Conservation (phyloP, 2,797 vertebrate species). For the Sandelia bainsii region DNA sequence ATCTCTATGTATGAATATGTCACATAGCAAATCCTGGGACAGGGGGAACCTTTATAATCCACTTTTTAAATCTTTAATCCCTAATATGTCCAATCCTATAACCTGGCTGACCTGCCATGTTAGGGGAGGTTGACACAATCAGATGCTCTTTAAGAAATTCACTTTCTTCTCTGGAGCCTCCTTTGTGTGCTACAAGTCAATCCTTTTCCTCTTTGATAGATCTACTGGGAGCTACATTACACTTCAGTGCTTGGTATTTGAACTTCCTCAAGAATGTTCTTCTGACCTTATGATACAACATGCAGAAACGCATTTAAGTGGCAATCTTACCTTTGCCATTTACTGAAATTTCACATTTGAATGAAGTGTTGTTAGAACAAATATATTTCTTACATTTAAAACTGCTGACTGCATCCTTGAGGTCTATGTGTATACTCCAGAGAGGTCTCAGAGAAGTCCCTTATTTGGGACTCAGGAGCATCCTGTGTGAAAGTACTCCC, state of each 20-base stretch:
- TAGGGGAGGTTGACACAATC: conserved; percentile 65
- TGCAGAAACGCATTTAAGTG: not conserved
- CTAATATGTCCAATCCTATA: conserved; percentile 74
- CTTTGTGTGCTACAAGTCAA: conserved; percentile 36
- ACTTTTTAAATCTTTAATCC: conserved; percentile 76
- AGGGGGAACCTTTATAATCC: conserved; percentile 64
- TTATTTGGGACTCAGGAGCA: no score
- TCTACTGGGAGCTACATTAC: not conserved
- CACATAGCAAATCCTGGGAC: conserved; percentile 62
- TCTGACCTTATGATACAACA: not conserved
- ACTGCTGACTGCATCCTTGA: no score
- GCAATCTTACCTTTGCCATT: not conserved
- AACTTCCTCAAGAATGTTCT: not conserved
- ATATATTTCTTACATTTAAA: no score
- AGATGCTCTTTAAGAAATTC: conserved; percentile 48
- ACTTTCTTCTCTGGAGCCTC: conserved; percentile 39
- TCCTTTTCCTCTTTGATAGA: not conserved
- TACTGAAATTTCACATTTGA: no score
- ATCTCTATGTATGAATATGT: conserved; percentile 72
- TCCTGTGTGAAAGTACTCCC: no score
- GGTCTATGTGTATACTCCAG: no score
- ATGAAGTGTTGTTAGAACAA: no score
- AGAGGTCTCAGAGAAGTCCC: no score
- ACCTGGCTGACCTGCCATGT: conserved; percentile 71
- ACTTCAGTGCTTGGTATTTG: not conserved